Evolutionary conservation across 2,797 vertebrate genomes (phyloP).

Genomic region (Mormyrops attenuatus): DNA sequence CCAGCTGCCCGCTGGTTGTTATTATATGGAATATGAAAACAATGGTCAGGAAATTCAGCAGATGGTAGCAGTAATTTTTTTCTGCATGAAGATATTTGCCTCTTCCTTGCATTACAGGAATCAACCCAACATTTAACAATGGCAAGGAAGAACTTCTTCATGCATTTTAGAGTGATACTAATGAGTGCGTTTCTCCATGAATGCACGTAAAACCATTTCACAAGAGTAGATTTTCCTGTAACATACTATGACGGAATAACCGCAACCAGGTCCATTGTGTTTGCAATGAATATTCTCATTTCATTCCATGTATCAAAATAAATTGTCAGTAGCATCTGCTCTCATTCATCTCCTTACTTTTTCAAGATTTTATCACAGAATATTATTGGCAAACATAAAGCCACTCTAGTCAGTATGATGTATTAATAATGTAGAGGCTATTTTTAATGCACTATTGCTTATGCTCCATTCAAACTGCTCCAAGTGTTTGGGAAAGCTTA

Average conservation of each 20-base stretch:
- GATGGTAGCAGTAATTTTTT: not conserved
- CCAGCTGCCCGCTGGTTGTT: not conserved
- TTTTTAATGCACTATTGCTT: conserved; percentile 19
- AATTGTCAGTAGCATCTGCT: conserved; percentile 11
- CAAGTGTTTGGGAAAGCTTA: conserved; percentile 16
- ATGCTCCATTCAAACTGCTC: conserved; percentile 22
- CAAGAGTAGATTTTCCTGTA: not conserved
- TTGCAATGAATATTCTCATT: not conserved
- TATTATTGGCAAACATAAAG: conserved; percentile 37
- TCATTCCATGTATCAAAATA: not conserved
- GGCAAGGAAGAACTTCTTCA: not conserved
- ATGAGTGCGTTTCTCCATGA: not conserved
- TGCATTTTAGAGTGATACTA: not conserved
- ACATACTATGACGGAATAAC: not conserved
- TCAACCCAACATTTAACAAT: not conserved
- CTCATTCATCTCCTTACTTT: conserved; percentile 28
- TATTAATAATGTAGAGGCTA: conserved; percentile 46
- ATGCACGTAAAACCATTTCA: not conserved
- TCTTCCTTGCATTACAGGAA: not conserved
- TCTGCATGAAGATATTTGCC: not conserved
- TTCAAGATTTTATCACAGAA: conserved; percentile 28
- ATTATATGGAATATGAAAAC: not conserved
- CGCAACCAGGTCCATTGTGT: not conserved
- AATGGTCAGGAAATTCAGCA: not conserved
- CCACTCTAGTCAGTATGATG: conserved; percentile 37